phyloP scores from a whole-genome alignment of 2,113 vertebrate species.

The Galbula dea region DNA sequence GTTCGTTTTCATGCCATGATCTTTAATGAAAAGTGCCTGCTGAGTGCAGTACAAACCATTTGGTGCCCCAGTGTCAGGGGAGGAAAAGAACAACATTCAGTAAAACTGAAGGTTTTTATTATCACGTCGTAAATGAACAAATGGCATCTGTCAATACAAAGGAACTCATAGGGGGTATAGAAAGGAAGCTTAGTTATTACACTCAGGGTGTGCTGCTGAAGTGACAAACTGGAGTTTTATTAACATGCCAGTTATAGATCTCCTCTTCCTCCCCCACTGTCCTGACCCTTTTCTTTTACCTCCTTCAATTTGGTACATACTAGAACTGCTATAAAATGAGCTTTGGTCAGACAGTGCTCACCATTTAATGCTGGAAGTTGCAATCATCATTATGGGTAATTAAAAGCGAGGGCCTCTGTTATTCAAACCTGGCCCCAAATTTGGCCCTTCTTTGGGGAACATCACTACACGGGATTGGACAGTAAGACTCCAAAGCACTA shows the following conservation, averaged over 20 bases:
- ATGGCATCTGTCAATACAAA: constrained; percentile 84
- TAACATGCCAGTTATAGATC: constrained; percentile 67
- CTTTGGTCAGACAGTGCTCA: constrained; percentile 42
- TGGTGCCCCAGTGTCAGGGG: constrained; percentile 74
- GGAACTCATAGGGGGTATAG: constrained; percentile 61
- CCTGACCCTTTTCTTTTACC: constrained; percentile 54
- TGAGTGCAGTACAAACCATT: constrained; percentile 74
- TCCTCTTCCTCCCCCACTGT: constrained; percentile 42
- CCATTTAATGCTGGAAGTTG: neutral
- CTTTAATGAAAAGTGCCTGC: constrained; percentile 76
- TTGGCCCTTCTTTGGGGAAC: neutral
- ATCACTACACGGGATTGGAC: neutral
- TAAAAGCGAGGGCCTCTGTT: neutral
- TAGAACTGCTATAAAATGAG: constrained; percentile 59
- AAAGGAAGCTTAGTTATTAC: constrained; percentile 70
- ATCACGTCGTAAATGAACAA: constrained; percentile 83
- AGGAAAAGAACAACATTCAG: constrained; percentile 74
- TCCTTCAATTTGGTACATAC: constrained; percentile 67
- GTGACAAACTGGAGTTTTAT: constrained; percentile 77
- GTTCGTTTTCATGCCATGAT: constrained; percentile 68
- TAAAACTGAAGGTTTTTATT: constrained; percentile 80
- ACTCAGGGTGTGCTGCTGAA: constrained; percentile 64
- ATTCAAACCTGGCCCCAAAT: neutral
- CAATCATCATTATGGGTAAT: neutral
- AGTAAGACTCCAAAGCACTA: neutral